Conservation (phyloP, 2,113 vertebrate species). For the Nematolebias whitei region DNA sequence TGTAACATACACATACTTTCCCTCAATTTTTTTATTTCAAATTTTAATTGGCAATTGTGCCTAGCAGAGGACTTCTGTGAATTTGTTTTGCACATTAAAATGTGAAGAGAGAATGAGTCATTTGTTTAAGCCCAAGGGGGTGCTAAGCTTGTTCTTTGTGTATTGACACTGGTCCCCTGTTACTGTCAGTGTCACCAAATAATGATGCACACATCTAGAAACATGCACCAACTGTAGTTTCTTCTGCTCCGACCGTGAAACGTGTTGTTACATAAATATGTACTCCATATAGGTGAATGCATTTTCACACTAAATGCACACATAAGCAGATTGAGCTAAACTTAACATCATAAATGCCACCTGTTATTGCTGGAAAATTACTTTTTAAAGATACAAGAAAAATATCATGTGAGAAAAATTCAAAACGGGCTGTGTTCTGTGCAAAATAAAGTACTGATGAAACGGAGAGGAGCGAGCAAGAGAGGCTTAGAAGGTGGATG, state of each 20-base stretch:
- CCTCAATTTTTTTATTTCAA: conserved; percentile 19
- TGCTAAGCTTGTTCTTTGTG: conserved; percentile 59
- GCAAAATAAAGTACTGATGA: conserved; percentile 75
- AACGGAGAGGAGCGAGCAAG: conserved; percentile 49
- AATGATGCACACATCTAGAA: conserved; percentile 53
- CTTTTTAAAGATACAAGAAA: conserved; percentile 45
- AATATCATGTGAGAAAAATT: conserved; percentile 48
- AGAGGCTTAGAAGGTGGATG: conserved; percentile 72
- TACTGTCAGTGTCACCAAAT: conserved; percentile 60
- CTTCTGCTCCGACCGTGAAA: neutral
- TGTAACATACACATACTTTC: conserved; percentile 10
- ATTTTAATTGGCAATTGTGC: conserved; percentile 44
- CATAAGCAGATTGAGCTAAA: conserved; percentile 29
- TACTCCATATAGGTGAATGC: conserved; percentile 17
- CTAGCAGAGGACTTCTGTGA: conserved; percentile 28
- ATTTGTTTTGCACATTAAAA: conserved; percentile 52
- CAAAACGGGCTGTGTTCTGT: conserved; percentile 51
- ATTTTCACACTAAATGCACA: conserved; percentile 30
- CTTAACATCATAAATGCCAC: conserved; percentile 52
- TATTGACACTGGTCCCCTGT: conserved; percentile 58
- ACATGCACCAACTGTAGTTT: conserved; percentile 22
- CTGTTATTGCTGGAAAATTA: conserved; percentile 53
- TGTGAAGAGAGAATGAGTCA: conserved; percentile 58
- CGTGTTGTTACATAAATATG: conserved; percentile 2
- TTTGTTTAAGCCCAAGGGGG: conserved; percentile 66